Base-by-base conservation (phyloP, 1,140 invertebrate species). In the Sycobia sp. region DNA sequence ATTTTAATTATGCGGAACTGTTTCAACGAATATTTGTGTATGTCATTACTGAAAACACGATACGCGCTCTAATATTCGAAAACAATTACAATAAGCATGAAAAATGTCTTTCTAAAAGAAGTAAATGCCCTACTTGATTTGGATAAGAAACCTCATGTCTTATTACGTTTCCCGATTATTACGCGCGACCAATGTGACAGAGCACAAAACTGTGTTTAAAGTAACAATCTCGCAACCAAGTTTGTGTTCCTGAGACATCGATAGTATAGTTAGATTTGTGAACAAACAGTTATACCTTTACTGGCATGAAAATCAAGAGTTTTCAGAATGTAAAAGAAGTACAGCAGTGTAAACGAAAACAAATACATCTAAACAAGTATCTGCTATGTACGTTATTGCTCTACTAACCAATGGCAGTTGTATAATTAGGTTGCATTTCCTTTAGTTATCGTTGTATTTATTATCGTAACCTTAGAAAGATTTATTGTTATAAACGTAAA, bases 321-420 rank as follows among this genome's bases (percentile, higher is more conserved):
- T 20, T 41, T 14, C 9, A 38, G 36, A 39, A 20, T 54, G 23
- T 41, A 50, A 43, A 59, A 41, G 23, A 51, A 11, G 29, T 32
- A 32, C 23, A 47, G 43, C 49, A 44, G 58, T 61, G 58, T 61
- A 53, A 61, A 53, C 49, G 49, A n/a, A 34, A 61, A 60, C 43
- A 44, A 29, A 20, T 11, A 22, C 16, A 13, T 3, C 29, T 25
- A 22, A 22, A 57, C 54, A n/a, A 34, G 10, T 10, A 49, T 39
- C 22, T 58, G 29, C 16, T 58, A 50, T 59, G 50, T 39, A 51
- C 32, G 50, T 38, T 32, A 32, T 58, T 57, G 25, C 34, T 22
- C n/a, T 44, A 27, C 13, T 29, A 36, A 16, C 7, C 16, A 18
- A 16, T 25, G 36, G 27, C 25, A 54, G 27, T 14, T 27, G n/a